phyloP scores from a whole-genome alignment of 2,113 vertebrate species.

The Tupaia tana region DNA sequence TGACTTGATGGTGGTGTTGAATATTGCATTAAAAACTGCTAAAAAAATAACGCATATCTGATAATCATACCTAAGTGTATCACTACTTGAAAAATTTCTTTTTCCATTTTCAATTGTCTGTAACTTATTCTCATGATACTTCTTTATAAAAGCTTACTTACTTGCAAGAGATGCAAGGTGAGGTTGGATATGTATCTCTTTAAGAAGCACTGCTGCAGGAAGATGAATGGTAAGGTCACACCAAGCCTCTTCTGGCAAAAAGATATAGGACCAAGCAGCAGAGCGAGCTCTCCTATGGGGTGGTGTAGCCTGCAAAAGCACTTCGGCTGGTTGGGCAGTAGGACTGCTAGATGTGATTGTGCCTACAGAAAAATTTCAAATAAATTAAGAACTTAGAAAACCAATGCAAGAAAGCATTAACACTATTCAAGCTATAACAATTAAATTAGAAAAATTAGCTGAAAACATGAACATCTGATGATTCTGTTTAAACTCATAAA shows the following conservation, averaged over 20 bases:
- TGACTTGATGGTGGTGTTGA: background rate
- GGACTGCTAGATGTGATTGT: slow-evolving; percentile 99
- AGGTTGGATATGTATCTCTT: slow-evolving; percentile 98
- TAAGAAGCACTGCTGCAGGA: slow-evolving; percentile 96
- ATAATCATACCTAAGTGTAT: background rate
- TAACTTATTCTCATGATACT: background rate
- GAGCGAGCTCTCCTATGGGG: slow-evolving; percentile 97
- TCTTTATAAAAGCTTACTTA: slow-evolving; percentile 83
- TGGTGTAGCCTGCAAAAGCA: slow-evolving; percentile 96
- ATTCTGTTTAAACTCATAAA: background rate
- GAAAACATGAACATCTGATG: background rate
- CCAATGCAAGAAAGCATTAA: background rate
- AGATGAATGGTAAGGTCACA: slow-evolving; percentile 99
- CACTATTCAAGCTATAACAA: slow-evolving; percentile 16
- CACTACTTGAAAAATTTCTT: background rate
- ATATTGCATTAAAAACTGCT: background rate
- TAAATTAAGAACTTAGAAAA: background rate
- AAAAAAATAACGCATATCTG: background rate
- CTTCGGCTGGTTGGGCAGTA: slow-evolving; percentile 98
- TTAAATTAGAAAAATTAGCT: background rate
- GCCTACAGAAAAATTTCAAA: slow-evolving; percentile 86
- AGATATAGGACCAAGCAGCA: slow-evolving; percentile 99
- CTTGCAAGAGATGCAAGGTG: slow-evolving; percentile 98
- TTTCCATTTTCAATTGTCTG: slow-evolving; percentile 9
- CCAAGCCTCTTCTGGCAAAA: slow-evolving; percentile 99